Base-by-base conservation (phyloP, 2,888 invertebrate genomes). In the Orthosia cruda region DNA sequence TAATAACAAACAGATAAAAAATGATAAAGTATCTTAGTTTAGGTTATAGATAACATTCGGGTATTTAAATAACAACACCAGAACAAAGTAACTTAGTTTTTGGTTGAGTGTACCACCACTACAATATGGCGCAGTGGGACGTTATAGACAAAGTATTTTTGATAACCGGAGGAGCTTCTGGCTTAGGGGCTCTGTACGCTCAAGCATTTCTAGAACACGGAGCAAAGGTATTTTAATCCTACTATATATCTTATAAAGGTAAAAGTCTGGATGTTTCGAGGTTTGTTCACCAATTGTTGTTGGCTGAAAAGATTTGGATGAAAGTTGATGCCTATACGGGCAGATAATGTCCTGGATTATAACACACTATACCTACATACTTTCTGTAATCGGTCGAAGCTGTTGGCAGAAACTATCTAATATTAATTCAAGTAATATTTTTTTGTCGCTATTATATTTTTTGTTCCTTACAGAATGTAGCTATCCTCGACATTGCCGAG, bases 91-190 rank as follows among this genome's bases (percentile, higher is more conserved):
- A 18, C 18, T 18, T 58, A 40, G 12, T 58, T 20, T n/a, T 18
- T 52, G 26, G 11, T 20, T 13, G 20, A 40, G 7, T 15, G 13
- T 23, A 16, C 26, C 32, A n/a, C 40, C n/a, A 20, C 45, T 45
- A 45, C 59, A 3, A 59, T 59, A 69, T 69, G 66, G 45, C 58
- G 23, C 59, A 40, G 61, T 79, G 84, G 82, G 74, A 85, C 18
- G 78, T 81, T 13, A 83, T 86, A 66, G 89, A 87, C 0, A 93
- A 93, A 84, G 88, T 88, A 1, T 87, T 92, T 75, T 66, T 93
- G 57, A 87, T 93, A 57, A 93, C 93, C 7, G 93, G 93, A 15
- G 93, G 90, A 3, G 93, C 93, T 16, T 91, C 92, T 0, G 93
- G 93, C 0, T 74, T 93, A 18, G 93, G 93, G 4, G 92, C 92